Conservation (phyloP, 2,797 vertebrate genomes). For the Danio aesculapii region DNA sequence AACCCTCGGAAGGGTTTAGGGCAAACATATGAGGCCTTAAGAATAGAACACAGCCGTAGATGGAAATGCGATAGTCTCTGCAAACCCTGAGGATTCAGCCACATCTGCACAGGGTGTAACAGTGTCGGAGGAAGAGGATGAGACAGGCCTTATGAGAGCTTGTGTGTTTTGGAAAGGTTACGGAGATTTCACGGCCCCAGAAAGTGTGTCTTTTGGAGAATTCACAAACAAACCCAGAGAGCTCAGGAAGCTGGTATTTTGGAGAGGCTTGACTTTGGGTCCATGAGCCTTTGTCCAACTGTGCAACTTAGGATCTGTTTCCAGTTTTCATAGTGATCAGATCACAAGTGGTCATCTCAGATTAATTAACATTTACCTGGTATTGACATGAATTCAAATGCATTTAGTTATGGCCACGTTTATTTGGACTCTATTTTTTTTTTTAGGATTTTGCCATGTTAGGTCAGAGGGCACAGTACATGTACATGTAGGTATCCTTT, state of each 20-base stretch:
- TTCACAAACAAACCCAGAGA: neutral
- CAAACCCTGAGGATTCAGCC: conserved; percentile 24
- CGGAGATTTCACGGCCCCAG: neutral
- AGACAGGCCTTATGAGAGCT: conserved; percentile 40
- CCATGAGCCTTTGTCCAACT: conserved; percentile 20
- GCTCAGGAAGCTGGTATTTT: conserved; percentile 26
- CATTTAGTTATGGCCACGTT: too few relatives aligned
- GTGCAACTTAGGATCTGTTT: neutral
- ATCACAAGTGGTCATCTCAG: too few relatives aligned
- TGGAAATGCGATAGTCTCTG: conserved; percentile 55
- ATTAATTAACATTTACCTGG: too few relatives aligned
- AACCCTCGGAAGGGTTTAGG: conserved; percentile 58
- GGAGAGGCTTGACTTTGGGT: conserved; percentile 22
- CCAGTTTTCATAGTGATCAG: too few relatives aligned
- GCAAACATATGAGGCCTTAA: neutral
- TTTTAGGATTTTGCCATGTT: too few relatives aligned
- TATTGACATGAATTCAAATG: too few relatives aligned
- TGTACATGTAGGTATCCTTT: too few relatives aligned
- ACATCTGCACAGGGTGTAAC: conserved; percentile 47
- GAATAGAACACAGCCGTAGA: neutral
- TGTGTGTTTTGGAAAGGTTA: conserved; percentile 43
- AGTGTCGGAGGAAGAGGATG: conserved; percentile 40
- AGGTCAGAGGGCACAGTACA: too few relatives aligned
- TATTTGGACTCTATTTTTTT: too few relatives aligned
- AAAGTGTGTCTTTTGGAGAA: conserved; percentile 38